phyloP scores from a whole-genome alignment of 2,888 invertebrate genomes.

The Agrilus biguttatus region DNA sequence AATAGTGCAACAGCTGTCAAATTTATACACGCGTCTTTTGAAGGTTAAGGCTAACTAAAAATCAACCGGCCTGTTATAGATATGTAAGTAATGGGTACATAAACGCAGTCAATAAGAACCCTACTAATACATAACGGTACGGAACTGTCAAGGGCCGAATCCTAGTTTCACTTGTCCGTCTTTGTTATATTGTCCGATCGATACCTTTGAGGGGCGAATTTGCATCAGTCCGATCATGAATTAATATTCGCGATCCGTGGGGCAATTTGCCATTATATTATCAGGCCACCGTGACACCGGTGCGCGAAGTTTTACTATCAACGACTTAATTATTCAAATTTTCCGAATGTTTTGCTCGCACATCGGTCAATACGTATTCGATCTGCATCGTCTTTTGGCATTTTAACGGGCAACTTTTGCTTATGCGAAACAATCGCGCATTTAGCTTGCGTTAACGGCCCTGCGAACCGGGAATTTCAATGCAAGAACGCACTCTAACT shows the following conservation, averaged over 20 bases:
- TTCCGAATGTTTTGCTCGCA: slow-evolving; percentile 8
- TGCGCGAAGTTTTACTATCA: slow-evolving; percentile 5
- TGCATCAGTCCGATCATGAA: no score
- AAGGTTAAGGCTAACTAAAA: no score
- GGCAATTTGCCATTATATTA: slow-evolving; percentile 5
- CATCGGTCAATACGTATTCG: slow-evolving; percentile 13
- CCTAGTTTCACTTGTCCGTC: no score
- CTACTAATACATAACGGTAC: no score
- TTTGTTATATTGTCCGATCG: no score
- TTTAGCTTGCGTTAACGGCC: slow-evolving; percentile 10
- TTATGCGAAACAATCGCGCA: slow-evolving; percentile 8
- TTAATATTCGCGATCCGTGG: background rate
- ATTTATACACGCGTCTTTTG: no score
- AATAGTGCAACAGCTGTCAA: no score
- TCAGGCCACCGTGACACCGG: slow-evolving; percentile 5
- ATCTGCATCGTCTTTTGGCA: slow-evolving; percentile 15
- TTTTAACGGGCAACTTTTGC: slow-evolving; percentile 9
- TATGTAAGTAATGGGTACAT: no score
- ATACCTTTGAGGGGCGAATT: no score
- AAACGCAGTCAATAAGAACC: no score
- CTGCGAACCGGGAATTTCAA: slow-evolving; percentile 8
- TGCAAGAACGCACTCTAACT: slow-evolving; percentile 3
- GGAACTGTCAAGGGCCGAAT: no score
- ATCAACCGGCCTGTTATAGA: no score
- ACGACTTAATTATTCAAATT: slow-evolving; percentile 11